phyloP scores from a whole-genome alignment of 1,140 invertebrate species.

The Caenorhabditis remanei region DNA sequence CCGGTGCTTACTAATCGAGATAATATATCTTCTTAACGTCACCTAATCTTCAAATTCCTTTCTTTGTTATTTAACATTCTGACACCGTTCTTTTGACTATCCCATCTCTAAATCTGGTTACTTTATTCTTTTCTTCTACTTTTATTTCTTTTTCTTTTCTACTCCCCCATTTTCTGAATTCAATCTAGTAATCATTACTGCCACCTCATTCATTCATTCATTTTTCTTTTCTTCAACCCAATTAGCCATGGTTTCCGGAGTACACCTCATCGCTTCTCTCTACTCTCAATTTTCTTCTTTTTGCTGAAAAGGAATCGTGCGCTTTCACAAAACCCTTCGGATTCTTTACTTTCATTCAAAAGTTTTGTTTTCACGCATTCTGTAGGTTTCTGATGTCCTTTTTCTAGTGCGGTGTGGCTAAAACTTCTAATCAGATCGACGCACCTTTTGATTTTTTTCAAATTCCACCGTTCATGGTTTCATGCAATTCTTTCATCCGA shows the following conservation, averaged over 20 bases:
- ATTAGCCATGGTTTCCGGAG: conserved; percentile 25
- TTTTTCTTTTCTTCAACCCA: background rate
- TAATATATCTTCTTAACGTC: background rate
- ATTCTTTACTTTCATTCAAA: background rate
- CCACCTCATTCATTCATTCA: background rate
- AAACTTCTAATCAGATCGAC: too few relatives aligned
- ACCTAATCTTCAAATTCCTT: background rate
- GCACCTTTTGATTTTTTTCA: too few relatives aligned
- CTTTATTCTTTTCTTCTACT: background rate
- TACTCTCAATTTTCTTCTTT: background rate
- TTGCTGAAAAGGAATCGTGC: conserved; percentile 30
- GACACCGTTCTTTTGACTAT: background rate
- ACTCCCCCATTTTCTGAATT: background rate
- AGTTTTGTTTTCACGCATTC: background rate
- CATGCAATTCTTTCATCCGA: too few relatives aligned
- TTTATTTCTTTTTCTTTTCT: background rate
- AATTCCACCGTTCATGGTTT: too few relatives aligned
- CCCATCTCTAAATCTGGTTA: background rate
- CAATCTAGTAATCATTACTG: background rate
- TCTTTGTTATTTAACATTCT: background rate
- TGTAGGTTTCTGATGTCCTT: background rate
- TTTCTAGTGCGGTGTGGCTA: too few relatives aligned
- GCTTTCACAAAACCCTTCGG: conserved; percentile 13
- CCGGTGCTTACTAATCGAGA: background rate
- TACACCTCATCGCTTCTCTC: background rate